A percentile compares a stretch with the other conserved stretches of the same genome.
phyloP scores from a whole-genome alignment of 2,113 vertebrate species.

The Macaca fascicularis region DNA sequence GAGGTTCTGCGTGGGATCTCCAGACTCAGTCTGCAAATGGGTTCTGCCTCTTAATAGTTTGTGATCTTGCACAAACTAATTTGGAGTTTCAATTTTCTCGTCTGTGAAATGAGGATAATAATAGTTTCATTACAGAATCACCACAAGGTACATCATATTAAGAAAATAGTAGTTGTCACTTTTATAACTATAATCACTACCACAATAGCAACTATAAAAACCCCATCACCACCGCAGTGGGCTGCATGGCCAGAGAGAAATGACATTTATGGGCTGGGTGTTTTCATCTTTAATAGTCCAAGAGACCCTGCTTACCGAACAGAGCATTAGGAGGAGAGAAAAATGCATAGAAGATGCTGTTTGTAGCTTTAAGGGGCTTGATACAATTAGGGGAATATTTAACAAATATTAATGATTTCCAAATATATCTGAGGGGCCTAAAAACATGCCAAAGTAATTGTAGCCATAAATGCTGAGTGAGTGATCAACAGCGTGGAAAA shows the following conservation, averaged over 20 bases:
- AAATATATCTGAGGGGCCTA: background rate
- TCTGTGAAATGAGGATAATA: background rate
- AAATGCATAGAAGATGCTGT: background rate
- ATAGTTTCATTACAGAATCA: background rate
- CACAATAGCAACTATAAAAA: background rate
- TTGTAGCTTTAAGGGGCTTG: background rate
- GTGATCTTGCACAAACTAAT: background rate
- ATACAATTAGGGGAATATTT: background rate
- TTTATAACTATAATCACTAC: background rate
- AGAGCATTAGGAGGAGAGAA: background rate
- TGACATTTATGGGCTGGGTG: background rate
- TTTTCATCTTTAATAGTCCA: background rate
- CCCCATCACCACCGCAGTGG: background rate
- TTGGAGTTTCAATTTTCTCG: background rate
- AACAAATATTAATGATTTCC: slow-evolving; percentile 9
- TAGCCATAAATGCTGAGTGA: background rate
- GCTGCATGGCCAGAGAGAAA: background rate
- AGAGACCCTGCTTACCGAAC: background rate
- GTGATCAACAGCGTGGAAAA: background rate
- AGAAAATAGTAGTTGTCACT: background rate
- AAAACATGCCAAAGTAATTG: slow-evolving; percentile 3
- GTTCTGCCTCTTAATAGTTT: background rate
- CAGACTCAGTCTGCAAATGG: background rate
- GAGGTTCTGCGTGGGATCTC: background rate
- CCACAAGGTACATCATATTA: background rate